A percentile compares a stretch with the other conserved stretches of the same genome.
Evolutionary conservation across 2,113 vertebrate species (phyloP).

Genomic region (Haemorhous mexicanus): DNA sequence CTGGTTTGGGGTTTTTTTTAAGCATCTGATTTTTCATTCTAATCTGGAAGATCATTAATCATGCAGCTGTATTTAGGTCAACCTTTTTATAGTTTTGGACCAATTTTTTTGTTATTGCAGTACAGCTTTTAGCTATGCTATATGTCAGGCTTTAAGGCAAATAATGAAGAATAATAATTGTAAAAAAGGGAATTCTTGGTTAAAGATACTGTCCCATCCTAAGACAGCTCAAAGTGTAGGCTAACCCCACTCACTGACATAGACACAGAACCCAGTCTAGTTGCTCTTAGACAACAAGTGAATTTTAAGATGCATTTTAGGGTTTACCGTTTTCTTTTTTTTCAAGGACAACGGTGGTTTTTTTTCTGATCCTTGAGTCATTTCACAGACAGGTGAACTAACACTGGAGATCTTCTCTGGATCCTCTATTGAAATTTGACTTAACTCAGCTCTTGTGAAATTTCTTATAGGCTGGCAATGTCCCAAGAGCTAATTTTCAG

Average conservation of each 20-base stretch:
- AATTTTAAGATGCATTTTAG: neutral
- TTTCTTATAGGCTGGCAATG: neutral
- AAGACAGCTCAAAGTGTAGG: neutral
- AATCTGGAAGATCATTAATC: neutral
- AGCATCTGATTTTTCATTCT: neutral
- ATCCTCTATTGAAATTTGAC: neutral
- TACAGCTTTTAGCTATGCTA: neutral
- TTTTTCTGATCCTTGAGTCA: neutral
- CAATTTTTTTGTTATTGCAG: neutral
- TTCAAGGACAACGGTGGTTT: fast-evolving
- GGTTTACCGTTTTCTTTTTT: neutral
- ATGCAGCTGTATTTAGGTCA: neutral
- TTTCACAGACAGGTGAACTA: neutral
- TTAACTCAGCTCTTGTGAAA: neutral
- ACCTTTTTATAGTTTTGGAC: neutral
- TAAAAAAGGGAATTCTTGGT: neutral
- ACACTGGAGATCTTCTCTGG: neutral
- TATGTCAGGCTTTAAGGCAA: neutral
- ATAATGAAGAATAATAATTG: neutral
- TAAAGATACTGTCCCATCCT: neutral
- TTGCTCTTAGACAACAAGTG: neutral
- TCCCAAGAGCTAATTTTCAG: neutral
- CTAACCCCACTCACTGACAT: neutral
- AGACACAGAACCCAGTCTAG: neutral
- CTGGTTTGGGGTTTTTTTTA: neutral